A percentile compares a stretch with the other conserved stretches of the same genome.
phyloP scores from a whole-genome alignment of 2,888 invertebrate genomes.

The Temnothorax unifasciatus region DNA sequence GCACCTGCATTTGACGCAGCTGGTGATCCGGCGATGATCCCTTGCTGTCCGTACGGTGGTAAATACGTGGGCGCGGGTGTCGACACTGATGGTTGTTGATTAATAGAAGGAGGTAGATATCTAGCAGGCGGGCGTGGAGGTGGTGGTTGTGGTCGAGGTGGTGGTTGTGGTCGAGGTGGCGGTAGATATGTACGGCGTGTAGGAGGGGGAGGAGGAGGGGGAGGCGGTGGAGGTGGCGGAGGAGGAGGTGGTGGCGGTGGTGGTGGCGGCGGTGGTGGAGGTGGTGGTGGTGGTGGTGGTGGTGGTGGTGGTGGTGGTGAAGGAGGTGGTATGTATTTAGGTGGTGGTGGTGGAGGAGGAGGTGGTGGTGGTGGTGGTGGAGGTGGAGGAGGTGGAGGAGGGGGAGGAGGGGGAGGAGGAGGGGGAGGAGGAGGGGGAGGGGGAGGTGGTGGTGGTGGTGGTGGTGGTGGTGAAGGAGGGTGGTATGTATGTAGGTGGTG shows the following conservation, averaged over 20 bases:
- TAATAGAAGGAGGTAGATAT: conserved; percentile 9
- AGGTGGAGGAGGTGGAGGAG: not conserved
- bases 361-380: not conserved
- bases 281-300: not conserved
- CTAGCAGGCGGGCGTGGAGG: conserved; percentile 25
- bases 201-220: not conserved
- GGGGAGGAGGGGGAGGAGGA: not conserved
- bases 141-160: not conserved
- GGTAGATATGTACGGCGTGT: conserved; percentile 38
- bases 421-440: not conserved
- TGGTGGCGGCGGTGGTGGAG: not conserved
- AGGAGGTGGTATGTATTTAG: not conserved
- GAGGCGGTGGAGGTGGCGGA: rapidly evolving
- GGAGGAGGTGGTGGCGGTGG: not conserved
- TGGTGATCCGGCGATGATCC: not conserved
- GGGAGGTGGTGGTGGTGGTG: too few relatives aligned
- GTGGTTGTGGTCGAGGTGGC: conserved; percentile 20
- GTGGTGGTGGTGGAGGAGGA: not conserved
- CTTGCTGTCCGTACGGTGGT: conserved; percentile 29
- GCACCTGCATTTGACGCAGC: not conserved
- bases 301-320: not conserved
- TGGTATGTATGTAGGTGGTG: not conserved
- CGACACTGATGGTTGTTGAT: not conserved
- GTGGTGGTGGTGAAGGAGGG: not conserved
- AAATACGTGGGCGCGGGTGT: conserved; percentile 43